Conservation (phyloP, 2,888 invertebrate species). For the Apodemia mormo region DNA sequence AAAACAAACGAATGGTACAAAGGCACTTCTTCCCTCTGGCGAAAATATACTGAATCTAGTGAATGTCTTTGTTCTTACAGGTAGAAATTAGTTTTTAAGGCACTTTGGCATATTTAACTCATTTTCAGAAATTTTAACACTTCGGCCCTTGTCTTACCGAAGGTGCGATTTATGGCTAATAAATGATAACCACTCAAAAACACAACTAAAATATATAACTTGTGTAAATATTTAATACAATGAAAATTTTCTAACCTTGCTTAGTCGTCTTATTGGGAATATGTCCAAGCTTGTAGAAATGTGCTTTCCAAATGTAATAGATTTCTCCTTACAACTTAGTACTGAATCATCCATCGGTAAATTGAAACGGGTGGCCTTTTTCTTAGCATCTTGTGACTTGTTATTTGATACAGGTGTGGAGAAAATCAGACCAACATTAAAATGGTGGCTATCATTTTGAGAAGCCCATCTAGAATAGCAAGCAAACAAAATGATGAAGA, state of each 20-base stretch:
- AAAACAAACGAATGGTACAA: too few relatives aligned
- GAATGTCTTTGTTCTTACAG: too few relatives aligned
- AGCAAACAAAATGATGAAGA: not conserved
- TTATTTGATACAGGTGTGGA: conserved; percentile 86
- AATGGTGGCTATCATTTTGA: conserved; percentile 82
- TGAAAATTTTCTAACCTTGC: conserved; percentile 53
- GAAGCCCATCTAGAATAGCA: conserved; percentile 74
- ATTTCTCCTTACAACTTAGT: conserved; percentile 66
- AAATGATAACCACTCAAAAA: too few relatives aligned
- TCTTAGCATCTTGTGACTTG: conserved; percentile 65
- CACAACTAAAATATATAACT: too few relatives aligned
- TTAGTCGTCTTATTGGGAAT: conserved; percentile 72
- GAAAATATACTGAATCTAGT: too few relatives aligned
- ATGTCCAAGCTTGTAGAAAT: conserved; percentile 77
- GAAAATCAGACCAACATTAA: conserved; percentile 87
- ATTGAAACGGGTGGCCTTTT: conserved; percentile 84
- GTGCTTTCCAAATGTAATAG: conserved; percentile 67
- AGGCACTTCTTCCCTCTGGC: too few relatives aligned
- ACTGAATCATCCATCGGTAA: conserved; percentile 76
- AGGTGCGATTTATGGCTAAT: too few relatives aligned
- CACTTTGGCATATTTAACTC: too few relatives aligned
- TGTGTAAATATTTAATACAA: too few relatives aligned
- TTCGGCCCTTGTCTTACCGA: too few relatives aligned
- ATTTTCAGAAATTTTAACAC: too few relatives aligned
- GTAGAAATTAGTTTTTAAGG: too few relatives aligned